phyloP scores from a whole-genome alignment of 2,888 invertebrate species.

The Pomacea canaliculata region DNA sequence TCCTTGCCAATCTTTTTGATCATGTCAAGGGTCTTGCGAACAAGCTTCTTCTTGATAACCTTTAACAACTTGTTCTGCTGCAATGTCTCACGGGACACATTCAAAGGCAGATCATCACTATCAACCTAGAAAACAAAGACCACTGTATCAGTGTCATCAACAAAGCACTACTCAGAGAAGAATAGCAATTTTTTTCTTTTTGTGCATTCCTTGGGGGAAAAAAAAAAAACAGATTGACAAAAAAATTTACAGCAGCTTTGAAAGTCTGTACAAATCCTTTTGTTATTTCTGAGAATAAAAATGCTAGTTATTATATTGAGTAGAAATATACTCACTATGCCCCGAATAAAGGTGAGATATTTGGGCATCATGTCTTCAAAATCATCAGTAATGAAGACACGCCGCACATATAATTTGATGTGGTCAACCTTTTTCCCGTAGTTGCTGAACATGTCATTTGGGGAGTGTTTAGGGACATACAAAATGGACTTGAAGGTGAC shows the following conservation, averaged over 20 bases:
- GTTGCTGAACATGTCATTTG: conserved; percentile 91
- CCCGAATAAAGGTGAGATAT: conserved; percentile 93
- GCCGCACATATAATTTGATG: conserved; percentile 95
- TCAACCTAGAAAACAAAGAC: conserved; percentile 75
- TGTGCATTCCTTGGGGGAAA: no score
- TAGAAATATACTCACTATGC: conserved; percentile 77
- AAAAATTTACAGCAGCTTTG: no score
- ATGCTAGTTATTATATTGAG: no score
- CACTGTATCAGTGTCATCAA: neutral
- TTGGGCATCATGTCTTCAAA: conserved; percentile 99
- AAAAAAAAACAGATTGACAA: no score
- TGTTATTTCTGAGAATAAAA: no score
- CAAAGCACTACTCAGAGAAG: no score
- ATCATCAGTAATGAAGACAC: conserved; percentile 99
- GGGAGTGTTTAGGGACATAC: conserved; percentile 91
- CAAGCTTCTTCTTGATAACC: conserved; percentile 98
- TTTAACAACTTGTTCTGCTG: conserved; percentile 99
- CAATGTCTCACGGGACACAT: conserved; percentile 96
- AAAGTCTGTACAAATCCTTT: no score
- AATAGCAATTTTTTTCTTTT: no score
- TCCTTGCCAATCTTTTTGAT: conserved; percentile 93
- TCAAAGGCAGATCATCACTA: conserved; percentile 97
- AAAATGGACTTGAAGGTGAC: conserved; percentile 97
- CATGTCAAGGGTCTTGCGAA: conserved; percentile 97
- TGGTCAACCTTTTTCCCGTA: conserved; percentile 95